A percentile compares a stretch with the other conserved stretches of the same genome.
Evolutionary conservation across 2,797 vertebrate species (phyloP).

Genomic region (Cirrhinus molitorella): DNA sequence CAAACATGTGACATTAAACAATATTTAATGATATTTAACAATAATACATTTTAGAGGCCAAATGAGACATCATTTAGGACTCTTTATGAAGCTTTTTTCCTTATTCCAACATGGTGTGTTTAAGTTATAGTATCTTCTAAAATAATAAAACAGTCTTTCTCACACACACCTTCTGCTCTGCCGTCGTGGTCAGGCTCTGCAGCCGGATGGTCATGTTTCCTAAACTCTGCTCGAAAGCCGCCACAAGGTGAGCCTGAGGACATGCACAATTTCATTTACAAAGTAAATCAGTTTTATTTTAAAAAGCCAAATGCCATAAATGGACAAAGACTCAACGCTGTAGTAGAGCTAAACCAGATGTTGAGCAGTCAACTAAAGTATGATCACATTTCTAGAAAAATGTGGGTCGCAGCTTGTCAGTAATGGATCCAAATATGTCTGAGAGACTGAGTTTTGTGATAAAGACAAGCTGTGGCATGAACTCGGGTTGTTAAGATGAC

Average conservation of each 20-base stretch:
- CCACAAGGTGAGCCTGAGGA: constrained; percentile 87
- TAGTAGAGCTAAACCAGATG: constrained; percentile 30
- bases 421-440: constrained; percentile 33
- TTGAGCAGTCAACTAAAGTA: constrained; percentile 19
- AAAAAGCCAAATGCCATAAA: constrained; percentile 30
- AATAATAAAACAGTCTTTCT: neutral
- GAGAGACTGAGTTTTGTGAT: neutral
- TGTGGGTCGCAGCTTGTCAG: constrained; percentile 27
- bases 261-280: constrained; percentile 40
- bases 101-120: too few species aligned
- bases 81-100: too few species aligned
- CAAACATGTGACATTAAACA: constrained; percentile 32
- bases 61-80: neutral
- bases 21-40: neutral
- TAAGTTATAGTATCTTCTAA: neutral
- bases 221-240: constrained; percentile 89
- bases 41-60: too few species aligned
- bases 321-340: constrained; percentile 16
- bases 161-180: constrained; percentile 85
- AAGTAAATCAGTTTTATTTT: constrained; percentile 26
- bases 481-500: neutral
- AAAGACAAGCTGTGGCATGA: constrained; percentile 43
- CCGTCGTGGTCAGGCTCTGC: constrained; percentile 88
- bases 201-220: constrained; percentile 89
- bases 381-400: constrained; percentile 28